Evolutionary conservation across 2,113 vertebrate genomes (phyloP), one percentile per base, ranked within the genome.

Genomic region (Daphoenositta chrysoptera): DNA sequence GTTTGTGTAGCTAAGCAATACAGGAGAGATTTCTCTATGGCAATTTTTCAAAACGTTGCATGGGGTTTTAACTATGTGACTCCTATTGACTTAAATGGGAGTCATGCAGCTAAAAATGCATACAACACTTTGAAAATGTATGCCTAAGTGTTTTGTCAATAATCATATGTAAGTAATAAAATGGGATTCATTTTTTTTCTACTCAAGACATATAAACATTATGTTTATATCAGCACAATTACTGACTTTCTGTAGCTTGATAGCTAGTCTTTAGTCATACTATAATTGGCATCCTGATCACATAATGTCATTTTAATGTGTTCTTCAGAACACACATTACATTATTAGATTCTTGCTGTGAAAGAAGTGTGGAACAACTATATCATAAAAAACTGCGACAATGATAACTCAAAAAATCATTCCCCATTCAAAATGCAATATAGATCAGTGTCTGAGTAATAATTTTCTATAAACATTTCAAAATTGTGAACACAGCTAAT

Each of bases 301-400:
- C 60, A 90, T 95, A 97, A 96, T 96, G 86, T 83, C 88, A 87
- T 90, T 97, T 96, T 95, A 97, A 77, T 95, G 71, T 71, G 92
- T 92, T 66, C 73, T 83, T 83, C 82, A 82, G 95, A 93, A 76
- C 75, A 93, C 87, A 89, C 40, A 97, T 77, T 88, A 89, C 83
- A 94, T 92, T 95, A 97, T 96, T 97, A 97, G 94, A 94, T 95
- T 81, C 97, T 95, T 96, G 96, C 97, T 96, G 96, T 97, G 96
- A 93, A 96, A 92, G 85, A 93, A 94, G 72, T 89, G 80, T 27
- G 35, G 93, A 96, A 93, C 85, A 94, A 92, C 94, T 93, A 60
- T 92, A 91, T 90, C 45, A 95, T 94, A 96, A 87, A 96, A 69
- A 94, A 92, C 48, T 88, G 60, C 89, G 92, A 80, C 79, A 95